These are phyloP conservation scores for Ailurus styani DNA, from an alignment of 2,113 vertebrate genomes.

Conservation along the genomic window DNA sequence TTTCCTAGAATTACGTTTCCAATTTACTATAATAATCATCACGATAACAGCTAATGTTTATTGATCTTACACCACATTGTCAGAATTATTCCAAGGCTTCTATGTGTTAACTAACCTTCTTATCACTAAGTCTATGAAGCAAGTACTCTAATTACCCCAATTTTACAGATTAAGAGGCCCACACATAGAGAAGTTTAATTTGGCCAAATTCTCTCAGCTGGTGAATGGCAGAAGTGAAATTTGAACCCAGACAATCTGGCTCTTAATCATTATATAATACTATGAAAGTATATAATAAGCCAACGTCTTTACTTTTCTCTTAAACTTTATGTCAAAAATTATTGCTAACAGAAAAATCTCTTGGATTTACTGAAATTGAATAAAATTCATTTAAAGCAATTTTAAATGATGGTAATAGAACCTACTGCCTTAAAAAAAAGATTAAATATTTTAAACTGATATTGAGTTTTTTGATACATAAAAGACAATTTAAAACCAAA, in stretches of 20 bases:
- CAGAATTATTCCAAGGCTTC: background rate
- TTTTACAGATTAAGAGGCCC: background rate
- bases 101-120: background rate
- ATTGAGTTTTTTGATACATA: background rate
- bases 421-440: slow-evolving; percentile 65
- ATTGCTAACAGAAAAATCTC: background rate
- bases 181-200: background rate
- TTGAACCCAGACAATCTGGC: background rate
- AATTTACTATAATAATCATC: background rate
- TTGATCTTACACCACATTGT: background rate
- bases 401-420: slow-evolving; percentile 74
- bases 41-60: background rate
- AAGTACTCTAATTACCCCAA: background rate
- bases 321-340: slow-evolving; percentile 20
- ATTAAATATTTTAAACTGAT: slow-evolving; percentile 71
- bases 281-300: slow-evolving; percentile 7
- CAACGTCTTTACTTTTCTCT: background rate
- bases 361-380: slow-evolving; percentile 35
- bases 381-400: slow-evolving; percentile 64
- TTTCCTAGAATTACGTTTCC: background rate
- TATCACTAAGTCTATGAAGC: background rate
- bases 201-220: background rate
- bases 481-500: slow-evolving; percentile 54
- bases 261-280: background rate
- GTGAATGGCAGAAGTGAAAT: background rate